Base-by-base conservation (phyloP, 1,140 invertebrate genomes). In the Proctacanthus coquilletti region DNA sequence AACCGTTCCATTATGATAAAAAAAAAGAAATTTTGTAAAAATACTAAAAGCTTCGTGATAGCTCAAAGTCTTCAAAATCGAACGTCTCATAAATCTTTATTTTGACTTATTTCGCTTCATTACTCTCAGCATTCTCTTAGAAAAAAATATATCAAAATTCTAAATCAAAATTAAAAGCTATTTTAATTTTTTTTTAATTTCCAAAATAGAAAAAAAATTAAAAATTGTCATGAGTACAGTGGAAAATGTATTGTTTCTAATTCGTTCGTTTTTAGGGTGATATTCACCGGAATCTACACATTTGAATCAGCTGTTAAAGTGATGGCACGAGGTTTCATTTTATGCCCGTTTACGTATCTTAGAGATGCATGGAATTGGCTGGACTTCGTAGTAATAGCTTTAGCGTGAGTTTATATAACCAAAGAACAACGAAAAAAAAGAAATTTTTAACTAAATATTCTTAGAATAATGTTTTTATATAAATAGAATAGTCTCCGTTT, bases 301-400 rank as follows among this genome's bases (percentile, higher is more conserved):
- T 85, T 95, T 75, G 93, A 98, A 78, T 92, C 89, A 64, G 80
- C 88, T 66, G 83, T 96, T 69, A 97, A 97, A 82, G 83, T 96
- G 71, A 84, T 94, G 79, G 92, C 92, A 64, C 79, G 93, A 75
- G 94, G 94, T 73, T 96, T 97, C 77, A 91, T 97, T 74, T 76
- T 97, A 69, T 81, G 92, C 76, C 80, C 80, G 71, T 96, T 95
- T 79, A 96, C 93, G 72, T 98, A 97, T 82, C 85, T 98, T 78
- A 84, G 93, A 80, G 93, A 98, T 82, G 87, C 91, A 75, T 97
- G 93, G 93, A 98, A 97, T 80, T 97, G 92, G 91, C 80, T 97
- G 73, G 93, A 98, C 82, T 97, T 98, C 82, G 80, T 94, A 79
- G 92, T 96, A 72, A 95, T 98, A 79, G 76, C 88, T 75, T 86